Percentiles rank a stretch among this genome's conserved stretches.
These are phyloP conservation scores for Bhutanitis thaidina DNA, from an alignment of 2,888 invertebrate species.

Conservation along the genomic window DNA sequence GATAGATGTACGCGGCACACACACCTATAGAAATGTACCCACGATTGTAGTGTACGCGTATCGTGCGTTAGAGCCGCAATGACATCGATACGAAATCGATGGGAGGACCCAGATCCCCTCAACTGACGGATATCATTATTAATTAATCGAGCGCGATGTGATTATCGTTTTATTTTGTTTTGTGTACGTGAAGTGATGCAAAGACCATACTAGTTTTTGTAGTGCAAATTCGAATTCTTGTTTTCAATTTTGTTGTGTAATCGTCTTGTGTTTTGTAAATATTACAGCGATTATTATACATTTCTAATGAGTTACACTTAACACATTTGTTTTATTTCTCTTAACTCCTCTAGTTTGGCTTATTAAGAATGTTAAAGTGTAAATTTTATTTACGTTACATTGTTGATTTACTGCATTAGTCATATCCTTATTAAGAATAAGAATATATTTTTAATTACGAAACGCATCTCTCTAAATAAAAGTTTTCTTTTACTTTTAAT, in stretches of 20 bases:
- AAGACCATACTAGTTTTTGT: not conserved
- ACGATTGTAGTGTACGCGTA: constrained; percentile 52
- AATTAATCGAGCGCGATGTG: constrained; percentile 16
- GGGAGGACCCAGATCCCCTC: constrained; percentile 41
- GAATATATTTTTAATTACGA: no score
- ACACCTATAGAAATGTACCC: constrained; percentile 19
- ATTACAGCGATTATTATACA: not conserved
- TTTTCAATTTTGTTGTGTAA: not conserved
- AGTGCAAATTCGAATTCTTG: not conserved
- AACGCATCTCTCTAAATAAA: no score
- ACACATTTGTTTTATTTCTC: not conserved
- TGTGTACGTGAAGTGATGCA: constrained; percentile 2
- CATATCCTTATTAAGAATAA: no score
- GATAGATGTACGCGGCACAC: constrained; percentile 44
- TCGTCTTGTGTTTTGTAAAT: not conserved
- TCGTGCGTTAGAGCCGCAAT: constrained; percentile 37
- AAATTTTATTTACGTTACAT: no score
- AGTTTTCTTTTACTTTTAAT: no score
- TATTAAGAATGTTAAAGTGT: no score
- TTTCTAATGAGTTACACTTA: not conserved
- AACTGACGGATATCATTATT: constrained; percentile 35
- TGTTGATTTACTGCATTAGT: no score
- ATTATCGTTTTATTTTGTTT: not conserved
- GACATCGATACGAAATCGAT: constrained; percentile 41
- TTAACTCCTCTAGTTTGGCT: no score